Conservation (phyloP, 2,888 invertebrate genomes). For the Tipula unca region DNA sequence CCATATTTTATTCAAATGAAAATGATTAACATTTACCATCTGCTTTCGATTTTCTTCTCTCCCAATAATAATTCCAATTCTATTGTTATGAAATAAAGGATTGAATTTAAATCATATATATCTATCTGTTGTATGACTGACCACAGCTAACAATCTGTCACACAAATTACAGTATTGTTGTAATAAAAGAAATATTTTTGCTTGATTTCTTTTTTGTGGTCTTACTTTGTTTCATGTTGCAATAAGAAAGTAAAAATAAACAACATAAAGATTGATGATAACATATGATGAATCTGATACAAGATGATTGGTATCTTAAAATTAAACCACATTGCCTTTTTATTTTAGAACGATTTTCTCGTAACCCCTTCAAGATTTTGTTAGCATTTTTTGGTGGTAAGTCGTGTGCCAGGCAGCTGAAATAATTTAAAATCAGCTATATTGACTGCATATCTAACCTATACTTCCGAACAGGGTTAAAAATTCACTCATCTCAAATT, state of each 20-base stretch:
- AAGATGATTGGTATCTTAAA: background rate
- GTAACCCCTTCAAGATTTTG: background rate
- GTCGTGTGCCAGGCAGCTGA: background rate
- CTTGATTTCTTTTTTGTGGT: background rate
- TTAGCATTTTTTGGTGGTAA: background rate
- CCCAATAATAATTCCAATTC: background rate
- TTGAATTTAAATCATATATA: background rate
- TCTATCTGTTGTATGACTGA: background rate
- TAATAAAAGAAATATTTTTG: background rate
- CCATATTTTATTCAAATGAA: background rate
- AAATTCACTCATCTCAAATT: background rate
- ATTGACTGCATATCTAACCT: background rate
- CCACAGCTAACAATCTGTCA: constrained; percentile 14
- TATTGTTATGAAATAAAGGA: background rate
- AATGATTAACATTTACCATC: background rate
- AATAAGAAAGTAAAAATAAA: background rate
- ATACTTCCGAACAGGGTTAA: background rate
- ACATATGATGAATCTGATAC: background rate
- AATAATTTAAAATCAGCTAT: background rate
- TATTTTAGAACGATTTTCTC: background rate
- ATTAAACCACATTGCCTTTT: background rate
- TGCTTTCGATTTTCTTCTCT: background rate
- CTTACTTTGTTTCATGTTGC: background rate
- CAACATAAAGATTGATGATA: background rate
- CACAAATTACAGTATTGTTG: background rate